Base-by-base conservation (phyloP, 2,888 invertebrate genomes). In the Erebia epiphron region DNA sequence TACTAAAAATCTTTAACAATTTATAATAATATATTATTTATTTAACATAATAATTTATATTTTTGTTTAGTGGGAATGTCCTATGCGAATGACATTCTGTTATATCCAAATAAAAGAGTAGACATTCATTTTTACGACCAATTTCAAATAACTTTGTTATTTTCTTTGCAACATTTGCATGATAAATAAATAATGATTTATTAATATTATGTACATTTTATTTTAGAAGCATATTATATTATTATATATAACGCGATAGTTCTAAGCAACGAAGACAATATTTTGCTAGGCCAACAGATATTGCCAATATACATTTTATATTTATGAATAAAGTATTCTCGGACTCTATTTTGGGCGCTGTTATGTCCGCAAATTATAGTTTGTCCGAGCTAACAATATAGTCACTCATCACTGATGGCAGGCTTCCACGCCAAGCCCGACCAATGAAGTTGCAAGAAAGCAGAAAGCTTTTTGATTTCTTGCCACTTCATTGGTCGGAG, bases 281-380 rank as follows among this genome's bases (percentile, higher is more conserved):
- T 57, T 18, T 9, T 41, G 9, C n/a, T 62, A 67, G 70, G 67
- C 62, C 70, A 43, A 52, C 18, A 41, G 21, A 60, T 60, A 61
- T 61, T 65, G 14, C 16, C 18, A 52, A n/a, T 60, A 52, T 65
- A 43, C n/a, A 50, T 50, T 50, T 50, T 50, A 50, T 50, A 50
- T 4, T 50, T n/a, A 50, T n/a, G 14, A 50, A n/a, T 50, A 50
- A 50, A 50, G 50, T 50, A 50, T 50, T 0, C 50, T n/a, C n/a
- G 14, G 1, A 50, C n/a, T n/a, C 1, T n/a, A n/a, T n/a, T 50
- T n/a, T 50, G 50, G 5, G n/a, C 5, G 1, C 2, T 50, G n/a
- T n/a, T n/a, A 5, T 50, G 50, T n/a, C 50, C n/a, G n/a, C n/a
- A n/a, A 2, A 50, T 11, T 11, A 11, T 46, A 46, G 3, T 46